Conservation (phyloP, 2,113 vertebrate species). For the Budorcas taxicolor region DNA sequence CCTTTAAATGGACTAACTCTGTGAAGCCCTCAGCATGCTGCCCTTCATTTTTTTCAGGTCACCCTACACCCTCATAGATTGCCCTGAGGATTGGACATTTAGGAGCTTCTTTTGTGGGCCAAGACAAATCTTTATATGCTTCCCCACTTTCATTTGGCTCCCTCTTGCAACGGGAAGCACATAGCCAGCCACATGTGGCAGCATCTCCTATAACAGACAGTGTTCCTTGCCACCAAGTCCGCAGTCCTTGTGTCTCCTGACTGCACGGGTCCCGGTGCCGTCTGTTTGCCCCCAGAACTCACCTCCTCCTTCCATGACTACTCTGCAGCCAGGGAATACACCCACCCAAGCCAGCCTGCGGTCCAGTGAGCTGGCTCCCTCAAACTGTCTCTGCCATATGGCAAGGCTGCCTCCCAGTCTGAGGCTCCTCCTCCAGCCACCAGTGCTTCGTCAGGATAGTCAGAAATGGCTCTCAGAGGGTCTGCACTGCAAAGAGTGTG, state of each 20-base stretch:
- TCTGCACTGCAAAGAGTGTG: not conserved
- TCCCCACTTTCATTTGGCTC: not conserved
- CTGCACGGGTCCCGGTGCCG: not conserved
- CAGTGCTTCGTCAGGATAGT: not conserved
- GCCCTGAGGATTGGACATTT: not conserved
- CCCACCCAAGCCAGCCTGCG: not conserved
- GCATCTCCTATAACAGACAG: not conserved
- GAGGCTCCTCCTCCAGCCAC: not conserved
- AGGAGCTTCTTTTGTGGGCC: not conserved
- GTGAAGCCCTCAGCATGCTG: not conserved
- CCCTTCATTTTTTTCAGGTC: not conserved
- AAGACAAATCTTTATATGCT: not conserved
- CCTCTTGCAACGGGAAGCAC: not conserved
- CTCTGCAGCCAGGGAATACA: not conserved
- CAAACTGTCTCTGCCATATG: not conserved
- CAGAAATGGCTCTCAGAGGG: not conserved
- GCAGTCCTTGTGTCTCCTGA: not conserved
- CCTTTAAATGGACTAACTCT: not conserved
- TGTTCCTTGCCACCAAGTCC: not conserved
- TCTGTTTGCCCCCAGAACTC: not conserved
- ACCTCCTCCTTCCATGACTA: not conserved
- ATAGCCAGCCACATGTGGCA: rapidly evolving
- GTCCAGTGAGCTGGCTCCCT: not conserved
- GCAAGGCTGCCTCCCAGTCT: not conserved
- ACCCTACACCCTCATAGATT: not conserved